Evolutionary conservation across 2,888 invertebrate genomes (phyloP).

Genomic region (Agrilus cyanescens): DNA sequence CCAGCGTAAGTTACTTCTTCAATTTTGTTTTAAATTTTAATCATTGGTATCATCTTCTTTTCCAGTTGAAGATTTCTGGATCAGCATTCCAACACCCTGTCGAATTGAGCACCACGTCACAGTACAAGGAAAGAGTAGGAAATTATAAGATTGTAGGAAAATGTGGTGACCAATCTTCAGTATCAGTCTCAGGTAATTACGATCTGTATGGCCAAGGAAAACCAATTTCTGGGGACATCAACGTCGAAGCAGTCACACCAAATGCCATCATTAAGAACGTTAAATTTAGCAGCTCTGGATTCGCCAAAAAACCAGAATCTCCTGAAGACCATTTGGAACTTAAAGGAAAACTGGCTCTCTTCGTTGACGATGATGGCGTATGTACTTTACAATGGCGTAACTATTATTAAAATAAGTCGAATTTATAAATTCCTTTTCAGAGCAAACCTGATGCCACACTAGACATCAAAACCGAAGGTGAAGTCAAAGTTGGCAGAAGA

Average conservation of each 20-base stretch:
- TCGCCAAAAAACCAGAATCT: constrained; percentile 22
- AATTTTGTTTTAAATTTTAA: background rate
- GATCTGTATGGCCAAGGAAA: constrained; percentile 29
- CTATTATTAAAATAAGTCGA: background rate
- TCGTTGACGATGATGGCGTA: constrained; percentile 22
- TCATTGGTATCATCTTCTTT: constrained; percentile 1
- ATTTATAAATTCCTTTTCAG: constrained; percentile 1
- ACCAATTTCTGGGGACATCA: constrained; percentile 38
- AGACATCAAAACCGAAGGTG: constrained; percentile 50
- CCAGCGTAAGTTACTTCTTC: constrained; percentile 15
- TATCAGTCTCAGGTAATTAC: constrained; percentile 31
- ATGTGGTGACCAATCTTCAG: constrained; percentile 28
- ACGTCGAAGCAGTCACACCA: constrained; percentile 41
- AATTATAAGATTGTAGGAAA: constrained; percentile 17
- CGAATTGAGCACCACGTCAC: constrained; percentile 22
- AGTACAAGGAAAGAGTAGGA: constrained; percentile 13
- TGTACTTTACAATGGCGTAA: constrained; percentile 1
- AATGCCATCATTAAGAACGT: constrained; percentile 46
- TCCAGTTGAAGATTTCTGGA: constrained; percentile 28
- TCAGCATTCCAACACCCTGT: constrained; percentile 28
- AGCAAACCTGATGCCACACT: constrained; percentile 42
- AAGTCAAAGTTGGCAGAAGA: constrained; percentile 50
- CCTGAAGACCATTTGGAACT: constrained; percentile 17
- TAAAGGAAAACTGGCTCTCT: constrained; percentile 20
- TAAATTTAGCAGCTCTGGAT: constrained; percentile 35